Conservation (phyloP, 2,797 vertebrate species). For the Pseudopleuronectes americanus region DNA sequence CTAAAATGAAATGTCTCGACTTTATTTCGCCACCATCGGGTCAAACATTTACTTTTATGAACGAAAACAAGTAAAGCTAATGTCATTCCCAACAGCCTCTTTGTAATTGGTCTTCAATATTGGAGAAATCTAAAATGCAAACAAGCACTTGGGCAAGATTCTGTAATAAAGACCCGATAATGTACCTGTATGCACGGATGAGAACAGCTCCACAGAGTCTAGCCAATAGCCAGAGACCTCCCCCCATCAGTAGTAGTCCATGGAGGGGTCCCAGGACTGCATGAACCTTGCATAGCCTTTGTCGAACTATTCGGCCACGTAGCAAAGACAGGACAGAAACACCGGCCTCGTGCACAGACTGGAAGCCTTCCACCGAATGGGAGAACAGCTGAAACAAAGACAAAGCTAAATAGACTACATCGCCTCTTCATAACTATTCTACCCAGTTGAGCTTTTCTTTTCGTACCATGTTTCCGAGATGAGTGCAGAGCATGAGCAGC, state of each 20-base stretch:
- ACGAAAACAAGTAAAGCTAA: too few relatives aligned
- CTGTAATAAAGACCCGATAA: neutral
- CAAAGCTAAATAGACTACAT: neutral
- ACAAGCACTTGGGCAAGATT: too few relatives aligned
- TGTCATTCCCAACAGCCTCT: too few relatives aligned
- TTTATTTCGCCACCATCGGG: too few relatives aligned
- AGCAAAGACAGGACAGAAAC: constrained; percentile 71
- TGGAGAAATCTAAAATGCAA: neutral
- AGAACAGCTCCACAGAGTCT: constrained; percentile 79
- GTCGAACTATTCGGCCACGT: constrained; percentile 56
- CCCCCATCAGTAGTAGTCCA: constrained; percentile 66
- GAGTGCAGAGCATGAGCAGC: constrained; percentile 74
- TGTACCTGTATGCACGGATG: constrained; percentile 75
- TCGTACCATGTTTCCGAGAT: constrained; percentile 79
- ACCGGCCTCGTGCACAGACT: constrained; percentile 52
- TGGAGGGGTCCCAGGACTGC: constrained; percentile 76
- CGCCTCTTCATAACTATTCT: neutral
- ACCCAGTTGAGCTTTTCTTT: neutral
- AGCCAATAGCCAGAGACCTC: constrained; percentile 72
- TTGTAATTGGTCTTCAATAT: too few relatives aligned
- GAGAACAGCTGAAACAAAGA: constrained; percentile 78
- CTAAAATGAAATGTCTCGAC: too few relatives aligned
- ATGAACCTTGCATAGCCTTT: constrained; percentile 67
- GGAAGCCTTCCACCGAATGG: constrained; percentile 74
- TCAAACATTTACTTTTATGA: too few relatives aligned